Evolutionary conservation across 2,113 vertebrate species (phyloP).

Genomic region (Microcebus lehilahytsara): DNA sequence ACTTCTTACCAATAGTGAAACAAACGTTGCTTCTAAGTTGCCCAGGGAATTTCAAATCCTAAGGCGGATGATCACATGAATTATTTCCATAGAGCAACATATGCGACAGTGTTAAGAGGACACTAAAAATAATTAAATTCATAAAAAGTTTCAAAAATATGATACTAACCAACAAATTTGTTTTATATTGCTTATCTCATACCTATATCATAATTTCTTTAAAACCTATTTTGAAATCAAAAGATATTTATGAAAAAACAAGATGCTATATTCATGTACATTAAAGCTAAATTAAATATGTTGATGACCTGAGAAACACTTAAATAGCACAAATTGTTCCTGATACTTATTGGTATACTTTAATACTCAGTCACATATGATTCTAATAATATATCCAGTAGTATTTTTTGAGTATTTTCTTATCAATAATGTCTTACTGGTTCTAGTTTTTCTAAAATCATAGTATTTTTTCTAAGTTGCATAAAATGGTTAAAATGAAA

Average conservation of each 20-base stretch:
- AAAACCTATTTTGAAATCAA: neutral
- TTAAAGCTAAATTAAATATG: neutral
- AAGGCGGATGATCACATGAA: neutral
- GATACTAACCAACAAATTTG: neutral
- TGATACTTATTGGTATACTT: neutral
- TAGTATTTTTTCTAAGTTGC: neutral
- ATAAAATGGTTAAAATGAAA: neutral
- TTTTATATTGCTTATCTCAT: neutral
- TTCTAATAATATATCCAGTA: neutral
- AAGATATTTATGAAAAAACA: neutral
- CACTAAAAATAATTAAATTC: neutral
- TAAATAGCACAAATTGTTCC: neutral
- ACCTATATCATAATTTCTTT: neutral
- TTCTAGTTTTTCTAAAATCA: neutral
- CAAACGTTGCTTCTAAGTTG: neutral
- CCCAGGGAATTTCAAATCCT: neutral
- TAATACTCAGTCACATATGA: neutral
- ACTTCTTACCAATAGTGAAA: neutral
- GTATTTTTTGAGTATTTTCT: neutral
- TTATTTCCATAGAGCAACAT: neutral
- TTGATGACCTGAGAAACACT: neutral
- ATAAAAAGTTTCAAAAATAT: neutral
- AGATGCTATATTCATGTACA: neutral
- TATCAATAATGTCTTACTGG: neutral
- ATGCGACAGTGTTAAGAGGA: neutral